Conservation (phyloP, 1,140 invertebrate genomes). For the Lycorma delicatula region DNA sequence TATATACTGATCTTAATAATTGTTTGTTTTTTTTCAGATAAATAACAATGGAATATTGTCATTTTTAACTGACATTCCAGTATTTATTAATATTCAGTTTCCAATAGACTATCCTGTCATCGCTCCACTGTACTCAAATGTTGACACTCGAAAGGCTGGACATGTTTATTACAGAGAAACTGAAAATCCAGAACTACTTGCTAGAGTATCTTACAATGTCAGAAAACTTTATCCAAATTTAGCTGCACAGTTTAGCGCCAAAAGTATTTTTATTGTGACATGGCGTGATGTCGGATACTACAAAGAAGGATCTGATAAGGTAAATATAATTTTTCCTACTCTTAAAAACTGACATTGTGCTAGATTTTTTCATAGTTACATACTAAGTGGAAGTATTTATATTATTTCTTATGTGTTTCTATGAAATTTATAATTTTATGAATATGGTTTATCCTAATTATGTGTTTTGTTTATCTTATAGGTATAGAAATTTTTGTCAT, state of each 20-base stretch:
- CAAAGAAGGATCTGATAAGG: conserved; percentile 47
- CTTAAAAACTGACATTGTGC: too few relatives aligned
- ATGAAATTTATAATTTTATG: background rate
- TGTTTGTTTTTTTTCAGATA: conserved; percentile 52
- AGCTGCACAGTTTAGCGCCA: conserved; percentile 55
- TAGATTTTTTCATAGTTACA: too few relatives aligned
- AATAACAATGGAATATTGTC: conserved; percentile 89
- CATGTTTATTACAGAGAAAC: conserved; percentile 72
- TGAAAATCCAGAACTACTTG: conserved; percentile 49
- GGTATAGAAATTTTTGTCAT: too few relatives aligned
- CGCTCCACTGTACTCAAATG: conserved; percentile 83
- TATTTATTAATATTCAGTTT: conserved; percentile 79
- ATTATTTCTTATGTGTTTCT: too few relatives aligned
- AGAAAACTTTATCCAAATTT: conserved; percentile 55
- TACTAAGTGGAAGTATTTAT: too few relatives aligned
- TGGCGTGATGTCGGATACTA: conserved; percentile 66
- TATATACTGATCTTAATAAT: too few relatives aligned
- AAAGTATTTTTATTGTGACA: conserved; percentile 59
- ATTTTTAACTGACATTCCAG: conserved; percentile 74
- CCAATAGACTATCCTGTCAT: conserved; percentile 84
- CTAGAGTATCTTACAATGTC: conserved; percentile 56
- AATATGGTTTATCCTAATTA: background rate
- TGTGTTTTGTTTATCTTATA: background rate
- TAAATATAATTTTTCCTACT: too few relatives aligned
- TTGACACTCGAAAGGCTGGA: conserved; percentile 70